Conservation (phyloP, 2,888 invertebrate genomes). For the Euclidia mi region DNA sequence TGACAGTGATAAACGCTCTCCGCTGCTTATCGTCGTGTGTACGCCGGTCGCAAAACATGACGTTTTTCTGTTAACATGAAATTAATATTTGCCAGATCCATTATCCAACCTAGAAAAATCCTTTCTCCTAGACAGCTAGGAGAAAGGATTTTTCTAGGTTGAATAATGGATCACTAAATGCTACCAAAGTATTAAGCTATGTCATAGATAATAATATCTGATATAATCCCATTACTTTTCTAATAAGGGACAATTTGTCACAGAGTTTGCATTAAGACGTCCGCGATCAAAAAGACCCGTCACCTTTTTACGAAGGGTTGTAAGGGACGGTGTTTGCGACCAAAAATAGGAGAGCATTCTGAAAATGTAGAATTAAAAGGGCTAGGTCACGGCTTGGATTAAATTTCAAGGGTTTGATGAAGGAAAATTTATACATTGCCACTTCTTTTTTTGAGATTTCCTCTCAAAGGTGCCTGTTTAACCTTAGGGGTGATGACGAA, state of each 20-base stretch:
- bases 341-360: slow-evolving; percentile 54
- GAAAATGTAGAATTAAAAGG: slow-evolving; percentile 64
- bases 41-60: too few species aligned
- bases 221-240: slow-evolving; percentile 26
- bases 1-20: too few species aligned
- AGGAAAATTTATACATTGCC: slow-evolving; percentile 29
- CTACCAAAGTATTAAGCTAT: too few species aligned
- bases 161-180: too few species aligned
- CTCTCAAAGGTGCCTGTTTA: slow-evolving; percentile 23
- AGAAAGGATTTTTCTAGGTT: too few species aligned
- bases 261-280: slow-evolving; percentile 49
- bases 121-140: too few species aligned
- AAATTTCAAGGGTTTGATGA: slow-evolving; percentile 60
- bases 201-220: too few species aligned
- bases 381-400: slow-evolving; percentile 55
- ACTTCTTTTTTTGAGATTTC: slow-evolving; percentile 20
- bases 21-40: too few species aligned
- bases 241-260: slow-evolving; percentile 30
- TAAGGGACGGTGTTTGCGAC: slow-evolving; percentile 47
- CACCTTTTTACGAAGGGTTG: slow-evolving; percentile 56
- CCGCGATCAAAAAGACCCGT: slow-evolving; percentile 49
- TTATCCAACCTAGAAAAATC: too few species aligned
- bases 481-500: slow-evolving; percentile 11
- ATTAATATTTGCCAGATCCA: too few species aligned
- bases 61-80: too few species aligned